A percentile compares a stretch with the other conserved stretches of the same genome.
Conservation (phyloP, 1,140 invertebrate species). For the Drosophila pseudoananassae region DNA sequence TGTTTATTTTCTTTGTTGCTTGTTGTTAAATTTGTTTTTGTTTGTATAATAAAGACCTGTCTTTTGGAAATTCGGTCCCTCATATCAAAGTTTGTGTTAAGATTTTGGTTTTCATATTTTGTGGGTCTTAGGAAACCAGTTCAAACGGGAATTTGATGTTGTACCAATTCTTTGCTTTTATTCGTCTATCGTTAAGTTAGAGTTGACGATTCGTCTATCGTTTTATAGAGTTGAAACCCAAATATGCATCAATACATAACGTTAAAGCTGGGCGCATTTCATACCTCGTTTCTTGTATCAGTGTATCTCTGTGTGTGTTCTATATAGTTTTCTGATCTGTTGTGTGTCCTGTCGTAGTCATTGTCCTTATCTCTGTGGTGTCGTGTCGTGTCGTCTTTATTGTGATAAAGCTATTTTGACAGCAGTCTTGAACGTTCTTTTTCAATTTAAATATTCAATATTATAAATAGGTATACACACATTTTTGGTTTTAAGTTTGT, state of each 20-base stretch:
- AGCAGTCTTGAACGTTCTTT: conserved; percentile 81
- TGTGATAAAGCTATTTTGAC: conserved; percentile 83
- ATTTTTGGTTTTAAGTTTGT: conserved; percentile 42
- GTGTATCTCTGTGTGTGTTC: conserved; percentile 18
- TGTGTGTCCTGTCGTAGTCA: conserved; percentile 21
- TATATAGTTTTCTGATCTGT: conserved; percentile 21
- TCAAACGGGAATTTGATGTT: conserved; percentile 65
- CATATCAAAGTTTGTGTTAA: conserved; percentile 71
- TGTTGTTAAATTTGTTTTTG: conserved; percentile 15
- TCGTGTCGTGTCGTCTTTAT: conserved; percentile 39
- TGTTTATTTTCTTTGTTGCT: conserved; percentile 6
- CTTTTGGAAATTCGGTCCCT: conserved; percentile 71
- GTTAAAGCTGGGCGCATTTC: conserved; percentile 72
- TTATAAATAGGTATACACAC: conserved; percentile 81
- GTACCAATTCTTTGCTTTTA: conserved; percentile 33
- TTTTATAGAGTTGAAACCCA: conserved; percentile 73
- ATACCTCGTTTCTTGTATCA: conserved; percentile 18
- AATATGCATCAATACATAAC: conserved; percentile 69
- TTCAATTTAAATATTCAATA: conserved; percentile 81
- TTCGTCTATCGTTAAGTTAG: conserved; percentile 26
- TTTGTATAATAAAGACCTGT: conserved; percentile 80
- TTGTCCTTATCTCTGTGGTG: not conserved
- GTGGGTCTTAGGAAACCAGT: conserved; percentile 74
- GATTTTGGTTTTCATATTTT: conserved; percentile 33
- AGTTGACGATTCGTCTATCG: no score